These are phyloP conservation scores for Salvelinus alpinus DNA, from an alignment of 2,113 vertebrate genomes.

Conservation along the genomic window DNA sequence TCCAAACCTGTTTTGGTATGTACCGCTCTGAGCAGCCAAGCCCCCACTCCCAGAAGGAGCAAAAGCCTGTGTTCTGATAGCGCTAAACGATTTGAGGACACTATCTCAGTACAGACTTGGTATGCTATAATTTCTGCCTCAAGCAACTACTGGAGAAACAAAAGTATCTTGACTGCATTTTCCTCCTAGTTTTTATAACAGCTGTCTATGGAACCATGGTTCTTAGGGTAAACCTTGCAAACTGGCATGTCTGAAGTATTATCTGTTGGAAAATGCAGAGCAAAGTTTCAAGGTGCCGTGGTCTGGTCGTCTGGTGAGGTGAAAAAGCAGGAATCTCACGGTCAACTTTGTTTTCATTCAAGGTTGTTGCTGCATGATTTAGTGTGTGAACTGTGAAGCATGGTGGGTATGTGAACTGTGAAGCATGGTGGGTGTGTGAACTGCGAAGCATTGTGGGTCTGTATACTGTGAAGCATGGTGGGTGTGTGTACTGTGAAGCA, in stretches of 20 bases:
- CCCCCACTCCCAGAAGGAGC: slow-evolving; percentile 36
- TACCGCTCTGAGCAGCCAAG: slow-evolving; percentile 46
- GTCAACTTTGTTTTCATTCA: slow-evolving; percentile 34
- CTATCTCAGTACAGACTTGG: slow-evolving; percentile 1
- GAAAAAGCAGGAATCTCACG: slow-evolving; percentile 31
- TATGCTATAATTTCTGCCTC: not conserved
- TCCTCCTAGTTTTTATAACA: slow-evolving; percentile 1
- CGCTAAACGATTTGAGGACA: not conserved
- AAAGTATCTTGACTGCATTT: not conserved
- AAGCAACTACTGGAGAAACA: slow-evolving; percentile 17
- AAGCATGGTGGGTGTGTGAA: slow-evolving; percentile 13
- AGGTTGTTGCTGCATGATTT: slow-evolving; percentile 7
- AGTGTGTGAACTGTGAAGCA: slow-evolving; percentile 25
- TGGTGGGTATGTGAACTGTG: slow-evolving; percentile 14
- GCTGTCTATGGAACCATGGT: slow-evolving; percentile 12
- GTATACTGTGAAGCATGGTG: too few species aligned
- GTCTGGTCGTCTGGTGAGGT: slow-evolving; percentile 7
- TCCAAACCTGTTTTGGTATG: slow-evolving; percentile 78
- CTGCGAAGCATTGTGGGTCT: too few species aligned
- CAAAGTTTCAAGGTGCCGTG: not conserved
- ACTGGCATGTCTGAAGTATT: slow-evolving; percentile 30
- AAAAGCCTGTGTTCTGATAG: not conserved
- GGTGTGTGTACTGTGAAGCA: too few species aligned
- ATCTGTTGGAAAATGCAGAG: slow-evolving; percentile 17
- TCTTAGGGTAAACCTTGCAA: slow-evolving; percentile 7